Evolutionary conservation across 1,140 invertebrate species (phyloP), one percentile per base, ranked within the genome.

Genomic region (Drosophila arizonae): DNA sequence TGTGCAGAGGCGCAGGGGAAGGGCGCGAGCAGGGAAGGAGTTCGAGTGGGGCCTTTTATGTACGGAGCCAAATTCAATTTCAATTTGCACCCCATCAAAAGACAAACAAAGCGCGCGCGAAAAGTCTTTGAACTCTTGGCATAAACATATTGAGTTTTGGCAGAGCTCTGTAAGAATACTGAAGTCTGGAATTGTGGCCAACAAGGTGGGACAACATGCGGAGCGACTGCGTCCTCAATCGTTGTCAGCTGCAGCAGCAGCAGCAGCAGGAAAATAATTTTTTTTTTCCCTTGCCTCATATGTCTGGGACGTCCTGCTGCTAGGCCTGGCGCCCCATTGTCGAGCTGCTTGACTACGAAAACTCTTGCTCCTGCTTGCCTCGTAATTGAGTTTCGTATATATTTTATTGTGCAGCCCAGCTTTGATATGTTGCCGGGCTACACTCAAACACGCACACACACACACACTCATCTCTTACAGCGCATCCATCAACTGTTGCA

Each of bases 31-130:
- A 10, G n/a, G 54, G 64, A 0, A 0, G 15, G 2, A 13, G 5
- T 17, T 43, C 30, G 21, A 2, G 1, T 41, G 6, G 6, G 6
- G 17, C 0, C 28, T 33, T 46, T 60, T 30, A 9, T 46, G 28
- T 48, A 33, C 33, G 5, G 15, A 48, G 60, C 65, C 48, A 66
- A 64, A 86, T 79, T 87, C 82, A 82, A 87, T 82, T 87, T 87
- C 84, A 87, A 88, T 87, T 87, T 88, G 84, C 82, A 88, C 82
- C 82, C 79, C 82, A 79, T 82, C 76, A 88, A 82, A 82, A 84
- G 76, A 73, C 76, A 88, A 87, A 88, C 84, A 82, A 65, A 65
- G 52, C 55, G 67, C 66, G 66, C 33, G 36, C 43, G n/a, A 71
- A 77, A 77, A 87, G 84, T 88, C 82, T 87, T 87, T 87, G 84